Percentiles rank a stretch among this genome's conserved stretches.
Conservation (phyloP, 2,113 vertebrate species). For the Columba janthina region DNA sequence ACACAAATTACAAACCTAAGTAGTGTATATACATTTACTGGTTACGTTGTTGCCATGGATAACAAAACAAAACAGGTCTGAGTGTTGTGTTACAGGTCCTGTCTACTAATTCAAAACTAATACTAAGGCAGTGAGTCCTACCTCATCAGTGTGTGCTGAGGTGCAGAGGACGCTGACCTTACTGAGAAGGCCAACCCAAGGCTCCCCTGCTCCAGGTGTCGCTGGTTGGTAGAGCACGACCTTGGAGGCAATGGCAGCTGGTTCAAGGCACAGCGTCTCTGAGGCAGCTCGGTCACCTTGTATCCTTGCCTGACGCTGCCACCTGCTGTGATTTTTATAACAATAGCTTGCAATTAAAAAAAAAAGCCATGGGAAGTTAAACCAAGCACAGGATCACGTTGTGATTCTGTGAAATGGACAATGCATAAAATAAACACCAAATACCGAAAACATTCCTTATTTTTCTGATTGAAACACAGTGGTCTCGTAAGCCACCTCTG, state of each 20-base stretch:
- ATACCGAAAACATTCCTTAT: rapidly evolving
- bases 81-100: neutral
- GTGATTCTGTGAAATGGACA: neutral
- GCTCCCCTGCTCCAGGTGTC: neutral
- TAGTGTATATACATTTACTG: neutral
- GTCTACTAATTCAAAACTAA: neutral
- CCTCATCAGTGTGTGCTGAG: too few species aligned
- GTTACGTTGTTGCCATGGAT: neutral
- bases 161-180: neutral
- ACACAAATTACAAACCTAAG: neutral
- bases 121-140: neutral
- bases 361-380: neutral
- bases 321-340: neutral
- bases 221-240: neutral
- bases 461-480: rapidly evolving
- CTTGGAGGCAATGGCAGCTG: neutral
- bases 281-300: neutral
- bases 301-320: neutral
- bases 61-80: neutral
- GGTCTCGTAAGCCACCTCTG: rapidly evolving
- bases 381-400: neutral
- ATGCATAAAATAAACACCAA: rapidly evolving
- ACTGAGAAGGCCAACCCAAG: rapidly evolving
- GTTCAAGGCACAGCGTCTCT: neutral
- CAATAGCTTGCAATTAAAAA: neutral